phyloP scores from a whole-genome alignment of 23 tunicate species.

The Ascidia mentula region DNA sequence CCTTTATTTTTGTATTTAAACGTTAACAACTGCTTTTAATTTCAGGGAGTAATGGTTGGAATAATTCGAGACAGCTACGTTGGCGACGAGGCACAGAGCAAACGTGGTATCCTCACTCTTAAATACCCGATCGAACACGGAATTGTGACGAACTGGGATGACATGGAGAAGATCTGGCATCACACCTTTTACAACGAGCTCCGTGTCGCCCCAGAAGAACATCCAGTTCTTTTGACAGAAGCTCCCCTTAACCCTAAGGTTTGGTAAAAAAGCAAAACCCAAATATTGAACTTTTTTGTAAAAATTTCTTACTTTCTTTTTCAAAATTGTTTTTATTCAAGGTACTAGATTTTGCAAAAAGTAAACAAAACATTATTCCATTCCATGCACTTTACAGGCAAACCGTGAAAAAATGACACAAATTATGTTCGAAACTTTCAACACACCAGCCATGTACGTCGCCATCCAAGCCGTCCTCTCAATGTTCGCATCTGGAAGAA shows the following conservation, averaged over 20 bases:
- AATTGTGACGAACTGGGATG: conserved; percentile 99
- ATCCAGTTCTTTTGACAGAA: conserved; percentile 96
- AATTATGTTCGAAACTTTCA: conserved; percentile 99
- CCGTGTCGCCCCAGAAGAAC: conserved; percentile 99
- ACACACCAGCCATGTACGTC: conserved; percentile 99
- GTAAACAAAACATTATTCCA: neutral
- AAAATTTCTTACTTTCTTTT: too few species aligned
- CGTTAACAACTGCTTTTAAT: too few species aligned
- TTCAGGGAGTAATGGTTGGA: conserved; percentile 1
- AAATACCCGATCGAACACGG: conserved; percentile 99
- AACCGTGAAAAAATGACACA: conserved; percentile 99
- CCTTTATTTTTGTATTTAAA: too few species aligned
- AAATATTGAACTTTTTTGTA: too few species aligned
- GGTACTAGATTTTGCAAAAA: too few species aligned
- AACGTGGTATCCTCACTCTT: conserved; percentile 6
- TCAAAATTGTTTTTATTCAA: too few species aligned
- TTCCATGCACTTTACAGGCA: conserved; percentile 84
- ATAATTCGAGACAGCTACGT: neutral
- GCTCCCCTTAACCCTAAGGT: conserved; percentile 96
- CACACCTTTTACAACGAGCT: conserved; percentile 98
- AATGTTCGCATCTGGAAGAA: conserved; percentile 94
- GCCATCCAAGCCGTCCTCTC: conserved; percentile 99
- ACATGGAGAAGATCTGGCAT: conserved; percentile 99
- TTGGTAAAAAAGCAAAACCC: too few species aligned
- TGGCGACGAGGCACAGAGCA: neutral